These are phyloP conservation scores for Notiomystis cincta DNA, from an alignment of 2,113 vertebrate genomes.

Conservation along the genomic window DNA sequence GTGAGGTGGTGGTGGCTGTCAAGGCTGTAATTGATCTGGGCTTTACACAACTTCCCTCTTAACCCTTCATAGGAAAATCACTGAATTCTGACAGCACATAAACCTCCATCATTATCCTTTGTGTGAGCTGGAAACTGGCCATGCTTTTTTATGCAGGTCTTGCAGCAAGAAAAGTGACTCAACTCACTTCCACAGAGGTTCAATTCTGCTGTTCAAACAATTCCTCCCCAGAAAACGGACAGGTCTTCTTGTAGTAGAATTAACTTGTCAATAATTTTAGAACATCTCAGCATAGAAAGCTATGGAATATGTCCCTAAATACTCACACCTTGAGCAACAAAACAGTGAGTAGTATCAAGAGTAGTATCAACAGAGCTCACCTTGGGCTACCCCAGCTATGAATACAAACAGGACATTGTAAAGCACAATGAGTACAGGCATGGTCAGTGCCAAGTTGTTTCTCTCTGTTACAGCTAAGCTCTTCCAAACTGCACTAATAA, in stretches of 20 bases:
- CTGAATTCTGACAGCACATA: background rate
- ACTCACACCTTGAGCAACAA: background rate
- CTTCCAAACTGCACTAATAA: background rate
- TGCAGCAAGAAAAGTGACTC: background rate
- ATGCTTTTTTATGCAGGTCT: background rate
- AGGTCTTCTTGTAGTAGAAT: background rate
- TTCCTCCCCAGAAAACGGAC: background rate
- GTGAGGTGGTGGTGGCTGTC: background rate
- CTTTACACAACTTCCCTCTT: background rate
- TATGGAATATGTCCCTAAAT: background rate
- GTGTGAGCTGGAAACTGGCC: background rate
- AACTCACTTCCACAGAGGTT: background rate
- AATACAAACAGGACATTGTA: background rate
- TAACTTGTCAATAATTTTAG: background rate
- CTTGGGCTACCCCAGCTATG: background rate
- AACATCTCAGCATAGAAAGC: background rate
- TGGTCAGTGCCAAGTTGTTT: background rate
- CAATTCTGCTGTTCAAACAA: background rate
- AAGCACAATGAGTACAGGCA: background rate
- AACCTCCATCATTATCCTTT: background rate
- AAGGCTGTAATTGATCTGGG: background rate
- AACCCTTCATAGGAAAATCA: background rate
- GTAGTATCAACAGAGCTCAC: background rate
- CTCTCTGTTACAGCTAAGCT: background rate
- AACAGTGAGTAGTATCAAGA: background rate